These are phyloP conservation scores for Chaenodraco wilsoni DNA, from an alignment of 2,797 vertebrate genomes.

Conservation along the genomic window DNA sequence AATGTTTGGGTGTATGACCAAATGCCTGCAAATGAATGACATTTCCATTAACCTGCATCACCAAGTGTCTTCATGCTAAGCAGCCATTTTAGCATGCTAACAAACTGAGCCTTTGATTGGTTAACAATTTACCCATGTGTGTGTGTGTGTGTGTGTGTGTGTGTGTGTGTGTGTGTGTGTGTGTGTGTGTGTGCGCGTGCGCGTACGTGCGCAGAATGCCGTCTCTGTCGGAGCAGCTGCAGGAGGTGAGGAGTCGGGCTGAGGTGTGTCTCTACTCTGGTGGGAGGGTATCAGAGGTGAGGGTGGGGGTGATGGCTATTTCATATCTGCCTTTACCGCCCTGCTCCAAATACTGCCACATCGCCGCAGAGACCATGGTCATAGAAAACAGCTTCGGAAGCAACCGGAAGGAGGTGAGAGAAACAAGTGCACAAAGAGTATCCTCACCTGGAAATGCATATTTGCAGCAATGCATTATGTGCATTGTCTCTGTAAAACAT, in stretches of 20 bases:
- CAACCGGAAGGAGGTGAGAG: conserved; percentile 79
- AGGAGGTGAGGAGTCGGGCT: conserved; percentile 73
- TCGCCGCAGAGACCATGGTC: conserved; percentile 84
- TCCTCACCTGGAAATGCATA: background rate
- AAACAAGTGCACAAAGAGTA: background rate
- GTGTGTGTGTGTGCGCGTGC: background rate
- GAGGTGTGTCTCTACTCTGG: conserved; percentile 78
- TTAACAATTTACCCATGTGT: too few species aligned
- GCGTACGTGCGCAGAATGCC: conserved; percentile 66
- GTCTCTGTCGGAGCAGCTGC: conserved; percentile 79
- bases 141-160: too few species aligned
- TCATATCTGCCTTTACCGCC: conserved; percentile 80
- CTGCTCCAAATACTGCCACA: conserved; percentile 84
- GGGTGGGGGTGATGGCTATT: conserved; percentile 72
- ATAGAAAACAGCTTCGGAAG: conserved; percentile 80
- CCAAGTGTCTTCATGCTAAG: too few species aligned
- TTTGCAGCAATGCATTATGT: too few species aligned
- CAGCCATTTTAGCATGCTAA: too few species aligned
- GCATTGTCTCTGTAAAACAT: too few species aligned
- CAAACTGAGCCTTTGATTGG: too few species aligned
- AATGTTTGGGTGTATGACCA: too few species aligned
- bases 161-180: too few species aligned
- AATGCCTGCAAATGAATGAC: too few species aligned
- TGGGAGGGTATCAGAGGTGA: conserved; percentile 75
- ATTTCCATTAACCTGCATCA: too few species aligned